Evolutionary conservation across 2,113 vertebrate genomes (phyloP), one percentile per base, ranked within the genome.

Genomic region (Polypterus senegalus): DNA sequence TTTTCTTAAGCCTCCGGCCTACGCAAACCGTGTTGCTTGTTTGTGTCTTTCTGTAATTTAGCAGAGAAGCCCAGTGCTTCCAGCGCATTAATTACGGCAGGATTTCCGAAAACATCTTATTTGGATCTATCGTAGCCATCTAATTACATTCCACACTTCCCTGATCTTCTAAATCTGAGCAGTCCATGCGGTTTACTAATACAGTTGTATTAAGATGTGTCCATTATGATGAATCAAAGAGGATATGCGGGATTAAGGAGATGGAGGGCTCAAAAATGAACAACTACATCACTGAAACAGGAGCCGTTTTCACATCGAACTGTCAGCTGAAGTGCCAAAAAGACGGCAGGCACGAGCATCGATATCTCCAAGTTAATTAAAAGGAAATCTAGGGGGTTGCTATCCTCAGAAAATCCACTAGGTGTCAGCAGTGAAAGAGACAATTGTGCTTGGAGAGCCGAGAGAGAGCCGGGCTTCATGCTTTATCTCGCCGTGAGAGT

Each of bases 351-450:
- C 27, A 27, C 1, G 27, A 27, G 27, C 27, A 4, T 3, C 10
- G 4, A 52, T 52, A 4, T 52, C 10, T 52, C 51, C 51, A 53
- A 3, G 6, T 6, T 57, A 48, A 64, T 47, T 62, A 6, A 4
- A 55, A 49, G 27, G 27, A 27, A 27, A 27, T 27, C 49, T 8
- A 49, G 6, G 56, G 58, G 9, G 53, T 9, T 55, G 59, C 10
- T 61, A 6, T 61, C 47, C 46, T 27, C 54, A 57, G 9, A 46
- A 53, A 7, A 6, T 9, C 65, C 65, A 66, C 65, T 52, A 49
- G 65, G 60, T 66, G 65, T 57, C 65, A 66, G 54, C 55, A 61
- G 55, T 48, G 53, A 49, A 11, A 66, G 60, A 58, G 54, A 6
- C 9, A 58, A 58, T 62, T 27, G 27, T 27, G 27, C 27, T 27